These are phyloP conservation scores for Physella acuta DNA, from an alignment of 1,140 invertebrate genomes.

Conservation along the genomic window DNA sequence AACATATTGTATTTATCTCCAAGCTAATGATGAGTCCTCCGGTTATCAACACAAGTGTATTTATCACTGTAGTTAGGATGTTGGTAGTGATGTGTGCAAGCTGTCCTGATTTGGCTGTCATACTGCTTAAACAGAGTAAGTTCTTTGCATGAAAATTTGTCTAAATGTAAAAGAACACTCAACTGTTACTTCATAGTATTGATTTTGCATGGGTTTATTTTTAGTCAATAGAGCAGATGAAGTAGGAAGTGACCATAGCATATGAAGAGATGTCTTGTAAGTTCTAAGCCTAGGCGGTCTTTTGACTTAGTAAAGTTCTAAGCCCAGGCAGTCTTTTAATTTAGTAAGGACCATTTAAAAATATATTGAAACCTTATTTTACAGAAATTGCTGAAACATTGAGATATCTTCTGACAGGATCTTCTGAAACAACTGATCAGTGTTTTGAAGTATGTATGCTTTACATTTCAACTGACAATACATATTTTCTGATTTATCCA, in stretches of 20 bases:
- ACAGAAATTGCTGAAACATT: constrained; percentile 87
- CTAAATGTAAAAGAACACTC: background rate
- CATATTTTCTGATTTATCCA: too few species aligned
- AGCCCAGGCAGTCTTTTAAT: too few species aligned
- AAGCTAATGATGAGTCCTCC: constrained; percentile 90
- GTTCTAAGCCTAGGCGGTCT: too few species aligned
- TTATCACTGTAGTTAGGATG: constrained; percentile 94
- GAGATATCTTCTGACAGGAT: constrained; percentile 86
- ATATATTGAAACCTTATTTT: background rate
- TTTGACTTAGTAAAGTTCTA: too few species aligned
- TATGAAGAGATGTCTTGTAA: too few species aligned
- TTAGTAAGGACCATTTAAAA: too few species aligned
- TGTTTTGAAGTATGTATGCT: constrained; percentile 49
- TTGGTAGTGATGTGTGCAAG: constrained; percentile 91
- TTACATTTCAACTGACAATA: too few species aligned
- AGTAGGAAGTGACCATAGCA: too few species aligned
- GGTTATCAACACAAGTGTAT: constrained; percentile 88
- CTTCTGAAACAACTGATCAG: constrained; percentile 57
- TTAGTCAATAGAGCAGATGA: too few species aligned
- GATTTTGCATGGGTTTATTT: too few species aligned
- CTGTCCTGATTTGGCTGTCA: constrained; percentile 88
- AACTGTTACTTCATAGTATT: too few species aligned
- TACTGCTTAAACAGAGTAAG: constrained; percentile 81
- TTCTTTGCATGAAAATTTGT: constrained; percentile 4
- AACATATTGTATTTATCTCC: too few species aligned